Base-by-base conservation (phyloP, 2,888 invertebrate genomes). In the Lordiphosa andalusiaca region DNA sequence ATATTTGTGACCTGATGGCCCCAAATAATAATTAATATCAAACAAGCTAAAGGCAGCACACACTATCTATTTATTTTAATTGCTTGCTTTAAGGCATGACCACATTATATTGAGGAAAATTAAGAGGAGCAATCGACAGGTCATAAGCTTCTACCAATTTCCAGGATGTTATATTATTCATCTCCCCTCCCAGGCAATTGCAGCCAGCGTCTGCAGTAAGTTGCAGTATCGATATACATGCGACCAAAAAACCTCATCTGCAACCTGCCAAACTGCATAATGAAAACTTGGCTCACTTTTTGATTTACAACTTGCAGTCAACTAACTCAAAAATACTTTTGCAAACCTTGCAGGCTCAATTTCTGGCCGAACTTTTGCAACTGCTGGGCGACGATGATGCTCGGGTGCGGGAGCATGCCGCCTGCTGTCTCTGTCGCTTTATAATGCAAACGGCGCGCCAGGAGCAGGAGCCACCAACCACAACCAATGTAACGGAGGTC, bases 381-480 rank as follows among this genome's bases (percentile, higher is more conserved):
- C 77, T 89, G 76, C 74, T 90, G 70, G 87, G 86, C 76, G 89
- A 90, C 67, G 88, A 89, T 81, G 90, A 90, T 87, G 84, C 85
- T 65, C 90, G 90, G 71, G 89, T 90, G 54, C 80, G 90, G 62
- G 89, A 89, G 70, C 84, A 89, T 77, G 85, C 87, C 50, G 88
- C 87, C 55, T 73, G 85, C 69, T 86, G 87, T 71, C 78, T 90
- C 53, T 88, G 88, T 73, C 85, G 87, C 61, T 89, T 88, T 73
- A 88, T 89, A 73, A 85, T 88, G 75, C 85, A 88, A 84, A 85
- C 84, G 67, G 83, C 85, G 67, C 84, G 81, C 69, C 76, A 81
- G 50, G 50, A 63, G 48, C 69, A 53, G 19, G 30, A 38, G 25
- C 47, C 53, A 48, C 6, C 41, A 1, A 12, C 63, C 70, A 33